Conservation (phyloP, 2,888 invertebrate species). For the Nyleta sp. region DNA sequence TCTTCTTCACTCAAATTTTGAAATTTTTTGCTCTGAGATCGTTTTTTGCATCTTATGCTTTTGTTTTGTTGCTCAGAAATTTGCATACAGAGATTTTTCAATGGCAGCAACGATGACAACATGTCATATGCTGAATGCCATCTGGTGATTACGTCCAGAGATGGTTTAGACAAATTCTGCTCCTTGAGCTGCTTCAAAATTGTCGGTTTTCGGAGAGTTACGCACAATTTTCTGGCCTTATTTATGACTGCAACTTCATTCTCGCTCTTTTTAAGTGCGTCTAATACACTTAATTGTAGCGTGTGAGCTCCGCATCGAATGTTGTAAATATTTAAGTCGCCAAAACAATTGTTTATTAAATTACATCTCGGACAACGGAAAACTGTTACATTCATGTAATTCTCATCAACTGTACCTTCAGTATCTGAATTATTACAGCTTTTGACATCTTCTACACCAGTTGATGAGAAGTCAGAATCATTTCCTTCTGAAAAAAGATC, state of each 20-base stretch:
- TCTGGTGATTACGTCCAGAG: not conserved
- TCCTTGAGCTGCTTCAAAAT: not conserved
- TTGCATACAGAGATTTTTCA: not conserved
- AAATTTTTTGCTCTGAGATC: too few species aligned
- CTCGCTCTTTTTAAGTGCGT: conserved; percentile 3
- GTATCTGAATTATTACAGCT: not conserved
- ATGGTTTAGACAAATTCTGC: not conserved
- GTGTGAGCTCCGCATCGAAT: conserved; percentile 1
- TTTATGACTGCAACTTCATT: not conserved
- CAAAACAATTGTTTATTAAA: not conserved
- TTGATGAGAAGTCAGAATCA: not conserved
- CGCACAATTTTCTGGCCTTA: not conserved
- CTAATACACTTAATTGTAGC: not conserved
- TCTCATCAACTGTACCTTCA: not conserved
- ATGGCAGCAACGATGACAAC: conserved; percentile 1
- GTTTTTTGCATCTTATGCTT: not conserved
- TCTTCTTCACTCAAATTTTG: not conserved
- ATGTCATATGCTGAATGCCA: conserved; percentile 7
- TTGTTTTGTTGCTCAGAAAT: not conserved
- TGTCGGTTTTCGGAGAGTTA: not conserved
- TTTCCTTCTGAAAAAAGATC: not conserved
- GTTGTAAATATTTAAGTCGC: not conserved
- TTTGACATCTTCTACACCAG: not conserved
- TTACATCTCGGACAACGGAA: not conserved
- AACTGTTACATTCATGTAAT: not conserved